A percentile compares a stretch with the other conserved stretches of the same genome.
Evolutionary conservation across 2,113 vertebrate genomes (phyloP).

Genomic region (Halcyon malimbica): DNA sequence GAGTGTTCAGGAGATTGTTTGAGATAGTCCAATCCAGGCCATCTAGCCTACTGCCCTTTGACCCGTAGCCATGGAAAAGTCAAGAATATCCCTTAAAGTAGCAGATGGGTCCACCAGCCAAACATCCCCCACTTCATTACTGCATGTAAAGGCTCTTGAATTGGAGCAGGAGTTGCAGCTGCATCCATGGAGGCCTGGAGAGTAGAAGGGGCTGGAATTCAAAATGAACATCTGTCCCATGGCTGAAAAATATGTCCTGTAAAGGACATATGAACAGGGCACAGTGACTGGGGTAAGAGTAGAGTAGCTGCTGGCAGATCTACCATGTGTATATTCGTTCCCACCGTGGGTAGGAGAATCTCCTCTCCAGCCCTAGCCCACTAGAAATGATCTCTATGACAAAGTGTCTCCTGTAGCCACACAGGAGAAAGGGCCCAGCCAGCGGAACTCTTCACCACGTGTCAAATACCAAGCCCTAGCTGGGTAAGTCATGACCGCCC

Average conservation of each 20-base stretch:
- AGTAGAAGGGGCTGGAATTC: not conserved
- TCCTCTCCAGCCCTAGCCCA: not conserved
- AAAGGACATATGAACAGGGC: not conserved
- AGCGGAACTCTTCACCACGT: not conserved
- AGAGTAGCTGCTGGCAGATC: not conserved
- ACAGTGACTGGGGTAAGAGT: not conserved
- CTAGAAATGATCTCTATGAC: not conserved
- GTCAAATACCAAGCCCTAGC: not conserved
- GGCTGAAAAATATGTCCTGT: not conserved
- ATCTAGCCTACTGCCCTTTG: not conserved
- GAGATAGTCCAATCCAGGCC: not conserved
- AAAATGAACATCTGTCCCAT: not conserved
- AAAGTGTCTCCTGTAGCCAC: not conserved
- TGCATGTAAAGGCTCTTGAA: not conserved
- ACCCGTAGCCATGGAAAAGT: not conserved
- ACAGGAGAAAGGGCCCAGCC: not conserved
- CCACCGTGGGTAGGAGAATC: not conserved
- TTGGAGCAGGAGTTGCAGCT: not conserved
- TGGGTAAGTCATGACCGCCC: not conserved
- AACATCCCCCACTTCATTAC: not conserved
- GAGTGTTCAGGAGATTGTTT: not conserved
- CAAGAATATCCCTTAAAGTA: not conserved
- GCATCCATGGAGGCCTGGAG: not conserved
- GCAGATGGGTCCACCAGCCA: not conserved
- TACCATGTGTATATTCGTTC: rapidly evolving